Base-by-base conservation (phyloP, 2,113 vertebrate genomes). In the Progne subis region DNA sequence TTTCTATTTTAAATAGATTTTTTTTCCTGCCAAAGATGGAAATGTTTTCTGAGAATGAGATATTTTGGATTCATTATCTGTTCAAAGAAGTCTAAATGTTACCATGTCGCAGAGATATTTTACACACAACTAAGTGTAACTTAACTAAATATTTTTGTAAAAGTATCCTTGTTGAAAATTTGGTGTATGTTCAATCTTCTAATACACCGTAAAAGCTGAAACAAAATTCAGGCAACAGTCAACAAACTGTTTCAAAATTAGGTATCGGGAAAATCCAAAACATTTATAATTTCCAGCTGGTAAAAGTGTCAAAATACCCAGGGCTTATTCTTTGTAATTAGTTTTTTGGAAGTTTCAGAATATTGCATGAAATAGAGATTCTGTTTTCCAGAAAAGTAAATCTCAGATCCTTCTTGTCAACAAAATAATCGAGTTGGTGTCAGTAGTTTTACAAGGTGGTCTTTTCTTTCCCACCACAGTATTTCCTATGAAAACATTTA, bases 11-110 rank as follows among this genome's bases (percentile, higher is more conserved):
- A 63, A 91, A 88, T 63, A n/a, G 47, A 53, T n/a, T 0, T 39
- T 86, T 86, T 86, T 78, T 84, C 56, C 74, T 84, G 78, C 68
- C 88, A 81, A 81, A 93, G 72, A 83, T 65, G 64, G 55, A 92
- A 77, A 69, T 77, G 60, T 72, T 93, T 91, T 89, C 50, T 74
- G 75, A 91, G 83, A 74, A 82, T 32, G 53, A 76, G 49, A 18
- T 92, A 60, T 39, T 86, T 75, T 18, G 8, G 65, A 78, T 87
- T 69, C 63, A 88, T 78, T 84, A 70, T 63, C 70, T 85, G n/a
- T 65, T 57, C 68, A 76, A 67, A 86, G 71, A 80, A 81, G 29
- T 81, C 81, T 83, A 69, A 87, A 83, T 12, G 18, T 71, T 89
- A 72, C 34, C 53, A 18, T 37, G 34, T 19, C 3, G 3, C 18